Percentiles rank a stretch among this genome's conserved stretches.
Evolutionary conservation across 2,113 vertebrate species (phyloP).

Genomic region (Protomyctophum bolini): DNA sequence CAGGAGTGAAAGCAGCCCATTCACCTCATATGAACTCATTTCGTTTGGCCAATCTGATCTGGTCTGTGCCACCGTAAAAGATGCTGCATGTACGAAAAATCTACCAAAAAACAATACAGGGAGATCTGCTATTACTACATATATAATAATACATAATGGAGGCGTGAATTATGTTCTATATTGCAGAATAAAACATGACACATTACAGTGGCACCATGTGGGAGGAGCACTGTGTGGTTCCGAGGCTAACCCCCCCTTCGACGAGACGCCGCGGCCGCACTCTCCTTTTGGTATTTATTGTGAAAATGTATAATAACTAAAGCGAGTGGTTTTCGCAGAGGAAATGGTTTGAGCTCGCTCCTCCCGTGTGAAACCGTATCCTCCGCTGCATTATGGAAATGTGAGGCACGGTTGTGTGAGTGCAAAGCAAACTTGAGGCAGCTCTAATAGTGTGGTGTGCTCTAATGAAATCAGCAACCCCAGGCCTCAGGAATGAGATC

Average conservation of each 20-base stretch:
- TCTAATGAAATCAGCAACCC: conserved; percentile 78
- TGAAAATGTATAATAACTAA: conserved; percentile 75
- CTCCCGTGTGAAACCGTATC: conserved; percentile 74
- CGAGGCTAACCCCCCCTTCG: conserved; percentile 46
- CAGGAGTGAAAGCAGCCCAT: background rate
- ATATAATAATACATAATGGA: background rate
- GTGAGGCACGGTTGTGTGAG: conserved; percentile 53
- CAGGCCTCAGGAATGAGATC: conserved; percentile 73
- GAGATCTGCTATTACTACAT: background rate
- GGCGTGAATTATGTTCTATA: background rate
- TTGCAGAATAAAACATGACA: conserved; percentile 24
- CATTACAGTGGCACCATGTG: conserved; percentile 27
- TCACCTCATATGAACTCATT: conserved; percentile 46
- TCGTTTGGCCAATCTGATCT: background rate
- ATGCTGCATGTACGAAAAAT: background rate
- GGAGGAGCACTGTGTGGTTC: conserved; percentile 38
- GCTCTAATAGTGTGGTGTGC: conserved; percentile 72
- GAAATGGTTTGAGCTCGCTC: conserved; percentile 71
- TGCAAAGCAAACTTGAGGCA: conserved; percentile 74
- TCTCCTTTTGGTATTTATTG: conserved; percentile 71
- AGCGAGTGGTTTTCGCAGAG: conserved; percentile 65
- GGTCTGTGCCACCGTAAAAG: background rate
- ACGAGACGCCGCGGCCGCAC: conserved; percentile 53
- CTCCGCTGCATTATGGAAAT: conserved; percentile 72
- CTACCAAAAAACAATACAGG: background rate